Evolutionary conservation across 2,113 vertebrate genomes (phyloP).

Genomic region (Petrocephalus zakoni): DNA sequence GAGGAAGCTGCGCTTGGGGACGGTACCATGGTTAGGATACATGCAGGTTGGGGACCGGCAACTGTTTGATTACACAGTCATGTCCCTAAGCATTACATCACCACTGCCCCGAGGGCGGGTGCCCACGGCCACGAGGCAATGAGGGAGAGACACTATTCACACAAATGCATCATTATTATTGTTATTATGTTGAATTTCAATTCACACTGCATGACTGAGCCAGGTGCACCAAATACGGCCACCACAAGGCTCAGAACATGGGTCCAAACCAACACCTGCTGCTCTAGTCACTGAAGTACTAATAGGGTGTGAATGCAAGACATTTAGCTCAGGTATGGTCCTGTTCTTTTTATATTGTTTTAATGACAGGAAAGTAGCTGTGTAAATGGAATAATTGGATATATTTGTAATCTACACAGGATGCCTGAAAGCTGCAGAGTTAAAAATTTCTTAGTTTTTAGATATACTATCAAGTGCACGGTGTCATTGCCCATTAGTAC

Average conservation of each 20-base stretch:
- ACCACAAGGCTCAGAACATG: not conserved
- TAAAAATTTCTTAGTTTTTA: not conserved
- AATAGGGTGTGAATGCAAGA: not conserved
- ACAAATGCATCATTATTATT: no score
- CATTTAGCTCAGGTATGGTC: not conserved
- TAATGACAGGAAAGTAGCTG: not conserved
- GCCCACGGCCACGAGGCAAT: not conserved
- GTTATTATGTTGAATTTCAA: not conserved
- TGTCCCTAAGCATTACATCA: no score
- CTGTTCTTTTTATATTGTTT: not conserved
- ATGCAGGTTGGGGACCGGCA: no score
- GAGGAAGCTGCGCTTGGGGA: no score
- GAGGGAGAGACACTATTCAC: not conserved
- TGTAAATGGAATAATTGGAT: not conserved
- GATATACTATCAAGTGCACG: not conserved
- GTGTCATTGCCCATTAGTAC: not conserved
- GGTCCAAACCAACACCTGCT: not conserved
- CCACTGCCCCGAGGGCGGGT: no score
- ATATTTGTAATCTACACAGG: not conserved
- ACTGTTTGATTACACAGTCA: no score
- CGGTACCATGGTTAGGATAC: no score
- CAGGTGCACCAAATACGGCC: not conserved
- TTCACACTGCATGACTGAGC: not conserved
- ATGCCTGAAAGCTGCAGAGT: not conserved
- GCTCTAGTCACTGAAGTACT: not conserved